These are phyloP conservation scores for Drosophila varians DNA, from an alignment of 1,140 invertebrate genomes.

Conservation along the genomic window DNA sequence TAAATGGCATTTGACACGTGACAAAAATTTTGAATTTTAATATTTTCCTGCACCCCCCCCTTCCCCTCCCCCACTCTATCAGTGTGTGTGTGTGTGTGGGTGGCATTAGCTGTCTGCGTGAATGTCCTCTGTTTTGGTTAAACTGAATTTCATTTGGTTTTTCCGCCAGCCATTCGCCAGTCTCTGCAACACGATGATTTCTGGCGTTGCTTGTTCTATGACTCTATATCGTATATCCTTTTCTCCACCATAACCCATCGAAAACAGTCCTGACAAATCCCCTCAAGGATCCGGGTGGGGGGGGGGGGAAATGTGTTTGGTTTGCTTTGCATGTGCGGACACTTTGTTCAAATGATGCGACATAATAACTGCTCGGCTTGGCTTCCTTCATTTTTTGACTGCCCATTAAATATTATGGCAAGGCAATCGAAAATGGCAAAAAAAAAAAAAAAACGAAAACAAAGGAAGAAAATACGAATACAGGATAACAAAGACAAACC, in stretches of 20 bases:
- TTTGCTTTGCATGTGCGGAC: constrained; percentile 55
- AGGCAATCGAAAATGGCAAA: constrained; percentile 61
- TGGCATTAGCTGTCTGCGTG: neutral
- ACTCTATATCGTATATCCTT: neutral
- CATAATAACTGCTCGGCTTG: constrained; percentile 69
- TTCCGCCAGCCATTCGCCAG: constrained; percentile 48
- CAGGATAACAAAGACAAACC: constrained; percentile 3
- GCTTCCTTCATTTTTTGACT: constrained; percentile 36
- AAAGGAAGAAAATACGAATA: neutral
- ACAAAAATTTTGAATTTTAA: constrained; percentile 78
- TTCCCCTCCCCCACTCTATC: too few species aligned
- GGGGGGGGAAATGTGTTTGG: constrained; percentile 53
- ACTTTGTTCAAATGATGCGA: constrained; percentile 71
- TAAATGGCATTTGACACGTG: constrained; percentile 80
- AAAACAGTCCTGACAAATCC: neutral
- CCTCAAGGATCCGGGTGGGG: neutral
- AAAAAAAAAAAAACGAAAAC: constrained; percentile 3
- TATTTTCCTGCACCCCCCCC: too few species aligned
- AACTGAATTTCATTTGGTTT: constrained; percentile 74
- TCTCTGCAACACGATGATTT: constrained; percentile 39
- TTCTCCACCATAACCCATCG: too few species aligned
- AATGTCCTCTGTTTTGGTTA: constrained; percentile 32
- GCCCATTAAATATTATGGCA: constrained; percentile 71
- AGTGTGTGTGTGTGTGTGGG: constrained; percentile 4
- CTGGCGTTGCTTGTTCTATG: constrained; percentile 21